Conservation (phyloP, 2,113 vertebrate species). For the Chitala chitala region DNA sequence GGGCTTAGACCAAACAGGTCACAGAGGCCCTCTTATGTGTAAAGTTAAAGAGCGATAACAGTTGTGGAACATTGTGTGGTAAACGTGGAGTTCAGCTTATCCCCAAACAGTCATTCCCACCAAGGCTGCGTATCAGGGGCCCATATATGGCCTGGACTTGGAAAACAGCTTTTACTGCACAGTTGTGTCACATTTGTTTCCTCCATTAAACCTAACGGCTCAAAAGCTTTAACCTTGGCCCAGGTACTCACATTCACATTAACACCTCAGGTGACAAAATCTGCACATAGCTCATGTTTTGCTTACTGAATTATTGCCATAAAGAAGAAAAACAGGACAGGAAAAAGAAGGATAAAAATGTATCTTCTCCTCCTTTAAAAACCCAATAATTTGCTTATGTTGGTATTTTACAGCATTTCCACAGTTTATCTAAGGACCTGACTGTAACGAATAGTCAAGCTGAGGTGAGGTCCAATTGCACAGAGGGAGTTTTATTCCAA, state of each 20-base stretch:
- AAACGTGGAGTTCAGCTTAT: neutral
- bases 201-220: neutral
- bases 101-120: slow-evolving; percentile 4
- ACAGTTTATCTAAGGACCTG: too few relatives aligned
- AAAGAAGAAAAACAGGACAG: too few relatives aligned
- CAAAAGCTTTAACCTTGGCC: neutral
- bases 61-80: neutral
- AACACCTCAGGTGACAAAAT: neutral
- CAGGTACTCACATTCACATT: neutral
- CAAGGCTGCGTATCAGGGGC: neutral
- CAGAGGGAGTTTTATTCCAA: too few relatives aligned
- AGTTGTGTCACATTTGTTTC: neutral
- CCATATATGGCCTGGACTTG: neutral
- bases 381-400: too few relatives aligned
- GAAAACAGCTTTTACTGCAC: neutral
- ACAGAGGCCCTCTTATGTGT: neutral
- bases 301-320: too few relatives aligned
- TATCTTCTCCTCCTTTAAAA: too few relatives aligned
- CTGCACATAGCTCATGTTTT: too few relatives aligned
- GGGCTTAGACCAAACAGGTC: neutral
- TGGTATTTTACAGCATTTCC: too few relatives aligned
- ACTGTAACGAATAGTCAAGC: too few relatives aligned
- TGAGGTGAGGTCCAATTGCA: too few relatives aligned
- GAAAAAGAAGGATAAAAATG: too few relatives aligned
- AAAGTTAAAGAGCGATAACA: neutral